Evolutionary conservation across 2,888 invertebrate species (phyloP).

Genomic region (Norana najaformis): DNA sequence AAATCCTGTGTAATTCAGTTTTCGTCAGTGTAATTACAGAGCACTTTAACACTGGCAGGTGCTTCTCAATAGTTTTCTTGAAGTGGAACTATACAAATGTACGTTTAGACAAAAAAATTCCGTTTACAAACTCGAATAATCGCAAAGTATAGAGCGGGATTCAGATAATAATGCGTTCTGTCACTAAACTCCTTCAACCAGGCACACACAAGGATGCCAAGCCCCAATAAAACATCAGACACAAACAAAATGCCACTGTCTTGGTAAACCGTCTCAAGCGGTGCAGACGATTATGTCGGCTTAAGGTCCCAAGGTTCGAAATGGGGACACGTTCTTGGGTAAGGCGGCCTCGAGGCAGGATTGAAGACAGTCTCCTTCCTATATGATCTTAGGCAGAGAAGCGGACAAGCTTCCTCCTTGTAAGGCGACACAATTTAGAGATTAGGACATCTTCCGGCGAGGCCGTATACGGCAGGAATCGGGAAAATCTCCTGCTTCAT

Average conservation of each 20-base stretch:
- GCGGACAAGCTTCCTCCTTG: too few relatives aligned
- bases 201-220: neutral
- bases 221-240: neutral
- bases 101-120: neutral
- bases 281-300: neutral
- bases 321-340: neutral
- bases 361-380: neutral
- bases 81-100: neutral
- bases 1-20: neutral
- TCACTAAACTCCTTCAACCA: neutral
- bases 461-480: too few relatives aligned
- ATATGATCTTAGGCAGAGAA: too few relatives aligned
- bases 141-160: neutral
- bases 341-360: neutral
- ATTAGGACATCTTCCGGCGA: too few relatives aligned
- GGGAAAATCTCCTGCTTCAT: neutral
- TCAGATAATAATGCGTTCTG: neutral
- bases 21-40: neutral
- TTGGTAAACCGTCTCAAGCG: neutral
- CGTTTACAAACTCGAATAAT: neutral
- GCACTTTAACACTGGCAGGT: neutral
- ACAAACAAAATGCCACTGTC: neutral
- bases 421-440: too few relatives aligned
- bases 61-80: neutral
- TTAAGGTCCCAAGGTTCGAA: too few relatives aligned